Base-by-base conservation (phyloP, 23 tunicate genomes). In the Aplidium turbinatum region DNA sequence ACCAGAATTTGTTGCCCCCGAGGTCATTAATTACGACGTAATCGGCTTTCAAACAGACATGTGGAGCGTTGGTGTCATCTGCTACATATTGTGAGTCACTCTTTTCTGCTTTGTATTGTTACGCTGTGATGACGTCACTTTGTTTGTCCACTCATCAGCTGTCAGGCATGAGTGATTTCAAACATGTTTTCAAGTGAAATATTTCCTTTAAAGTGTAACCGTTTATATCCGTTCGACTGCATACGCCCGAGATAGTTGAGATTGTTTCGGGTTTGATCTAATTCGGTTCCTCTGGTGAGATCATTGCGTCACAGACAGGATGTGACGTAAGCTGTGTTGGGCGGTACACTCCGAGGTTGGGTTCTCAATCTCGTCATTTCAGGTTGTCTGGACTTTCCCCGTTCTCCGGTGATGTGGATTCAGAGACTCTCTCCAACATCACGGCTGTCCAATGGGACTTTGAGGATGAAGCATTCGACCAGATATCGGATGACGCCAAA, bases 31-130 rank as follows among this genome's bases (percentile, higher is more conserved):
- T 29, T 68, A 72, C 64, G 97, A 90, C 45, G 78, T 72, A 9
- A 82, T 90, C 46, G 81, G 89, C 16, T 78, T 62, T 70, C 69
- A 79, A 42, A 77, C 97, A 1, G 97, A 90, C 47, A 77, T 90
- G 97, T 90, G 97, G 97, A 90, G 97, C 47, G 75, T 90, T 16
- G 97, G 97, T 2, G 97, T 90, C 1, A 90, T 90, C 30, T 90
- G 89, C 50, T 90, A 90, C 77, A 85, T 90, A 40, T 56, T 90
- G 97, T 90, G 38, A 82, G 97, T 48, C 3, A 42, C 11, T 42
- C 16, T 11, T 16, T 42, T 42, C 50, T 42, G 16, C 16, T 42
- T 42, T 42, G 50, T 42, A 9, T 42, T 16, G 50, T 42, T n/a
- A n/a, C n/a, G n/a, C n/a, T n/a, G n/a, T n/a, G n/a, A n/a, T n/a